Base-by-base conservation (phyloP, 2,113 vertebrate genomes). In the Serinus canaria region DNA sequence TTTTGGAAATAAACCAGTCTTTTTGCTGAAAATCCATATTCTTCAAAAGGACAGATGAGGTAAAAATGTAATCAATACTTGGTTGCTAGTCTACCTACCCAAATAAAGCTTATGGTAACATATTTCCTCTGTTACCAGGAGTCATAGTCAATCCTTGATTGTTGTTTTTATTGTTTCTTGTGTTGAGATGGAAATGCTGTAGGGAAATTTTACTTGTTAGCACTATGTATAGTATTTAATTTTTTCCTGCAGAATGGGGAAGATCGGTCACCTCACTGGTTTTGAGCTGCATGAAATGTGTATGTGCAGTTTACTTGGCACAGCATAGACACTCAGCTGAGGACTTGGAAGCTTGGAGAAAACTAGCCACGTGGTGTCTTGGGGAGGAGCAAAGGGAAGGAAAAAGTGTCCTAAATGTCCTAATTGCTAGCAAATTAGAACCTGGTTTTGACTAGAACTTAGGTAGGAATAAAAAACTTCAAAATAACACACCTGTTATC, bases 221-320 rank as follows among this genome's bases (percentile, higher is more conserved):
- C 5, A 3, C 11, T 56, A 6, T n/a, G 72, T 2, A 13, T 47
- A 17, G 1, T 50, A 39, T 25, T 60, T 72, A 0, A 14, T 37
- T 13, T 55, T 74, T 72, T 59, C 7, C 13, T 69, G 6, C 18
- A 31, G 23, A 55, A 23, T 27, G 35, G 64, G 25, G 11, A 43
- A 68, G 33, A 31, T 15, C 7, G 4, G 13, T 69, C n/a, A 52
- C 43, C 21, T 62, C 33, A 16, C 46, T 85, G 27, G 27, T 77
- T 19, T 66, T 47, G 50, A 74, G 16, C 35, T 70, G 24, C 24
- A 25, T 37, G 22, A 21, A 39, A 14, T 2, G 1, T 43, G 5
- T 52, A 24, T 35, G 9, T 39, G 22, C 12, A 24, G 37, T 58
- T 78, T 58, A 41, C 16, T 52, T 74, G 37, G n/a, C 37, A n/a